Conservation (phyloP, 2,797 vertebrate genomes). For the Clarias laeviceps region DNA sequence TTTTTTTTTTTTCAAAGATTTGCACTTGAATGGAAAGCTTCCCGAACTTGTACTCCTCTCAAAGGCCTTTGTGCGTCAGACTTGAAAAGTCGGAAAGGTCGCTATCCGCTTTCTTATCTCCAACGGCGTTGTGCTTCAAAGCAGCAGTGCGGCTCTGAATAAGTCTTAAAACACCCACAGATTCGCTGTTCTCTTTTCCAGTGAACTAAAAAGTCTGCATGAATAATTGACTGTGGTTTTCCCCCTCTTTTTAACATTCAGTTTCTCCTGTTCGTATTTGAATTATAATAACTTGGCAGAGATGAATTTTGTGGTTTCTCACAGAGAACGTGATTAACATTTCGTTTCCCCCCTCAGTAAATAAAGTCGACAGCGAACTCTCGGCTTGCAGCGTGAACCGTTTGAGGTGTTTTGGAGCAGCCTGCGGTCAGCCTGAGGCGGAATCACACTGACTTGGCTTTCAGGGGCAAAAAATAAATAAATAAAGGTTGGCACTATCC, state of each 20-base stretch:
- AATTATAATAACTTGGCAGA: constrained; percentile 19
- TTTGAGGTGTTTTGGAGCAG: constrained; percentile 18
- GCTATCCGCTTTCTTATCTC: constrained; percentile 38
- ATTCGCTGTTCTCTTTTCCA: constrained; percentile 14
- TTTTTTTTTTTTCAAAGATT: background rate
- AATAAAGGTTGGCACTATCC: background rate
- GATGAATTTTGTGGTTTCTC: constrained; percentile 7
- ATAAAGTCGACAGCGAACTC: constrained; percentile 25
- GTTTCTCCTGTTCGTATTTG: background rate
- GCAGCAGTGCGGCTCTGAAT: constrained; percentile 1
- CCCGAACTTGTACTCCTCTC: background rate
- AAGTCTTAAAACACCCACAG: constrained; percentile 32
- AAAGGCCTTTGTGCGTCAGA: constrained; percentile 7
- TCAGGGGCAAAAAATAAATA: background rate
- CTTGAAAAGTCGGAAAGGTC: constrained; percentile 29
- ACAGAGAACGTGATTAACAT: background rate
- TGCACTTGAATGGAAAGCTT: constrained; percentile 11
- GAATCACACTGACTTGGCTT: constrained; percentile 22
- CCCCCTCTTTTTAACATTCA: constrained; percentile 1
- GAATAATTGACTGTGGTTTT: constrained; percentile 13
- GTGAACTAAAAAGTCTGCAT: constrained; percentile 10
- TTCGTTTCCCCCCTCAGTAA: constrained; percentile 9
- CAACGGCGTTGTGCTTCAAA: constrained; percentile 30
- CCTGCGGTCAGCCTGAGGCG: constrained; percentile 28
- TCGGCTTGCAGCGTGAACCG: background rate